phyloP scores from a whole-genome alignment of 2,888 invertebrate species.

The Standfussiana lucernea region DNA sequence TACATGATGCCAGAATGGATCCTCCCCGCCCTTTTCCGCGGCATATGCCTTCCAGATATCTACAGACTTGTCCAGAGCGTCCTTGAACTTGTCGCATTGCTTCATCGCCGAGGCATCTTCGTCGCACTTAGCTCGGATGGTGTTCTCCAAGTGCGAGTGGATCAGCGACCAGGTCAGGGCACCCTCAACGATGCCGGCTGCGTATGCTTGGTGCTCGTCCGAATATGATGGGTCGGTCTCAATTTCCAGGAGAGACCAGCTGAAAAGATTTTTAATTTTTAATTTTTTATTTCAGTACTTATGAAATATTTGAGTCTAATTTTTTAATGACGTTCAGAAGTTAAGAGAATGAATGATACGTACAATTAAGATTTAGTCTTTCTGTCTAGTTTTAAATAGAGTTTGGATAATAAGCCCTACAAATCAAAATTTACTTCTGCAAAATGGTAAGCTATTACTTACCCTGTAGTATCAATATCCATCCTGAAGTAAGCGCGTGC shows the following conservation, averaged over 20 bases:
- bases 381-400: not conserved
- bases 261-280: slow-evolving; percentile 79
- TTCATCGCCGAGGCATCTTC: slow-evolving; percentile 83
- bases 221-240: slow-evolving; percentile 93
- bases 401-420: not conserved
- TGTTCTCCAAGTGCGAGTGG: slow-evolving; percentile 95
- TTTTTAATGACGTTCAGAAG: not conserved
- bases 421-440: not conserved
- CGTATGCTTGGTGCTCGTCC: slow-evolving; percentile 95
- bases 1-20: slow-evolving; percentile 96
- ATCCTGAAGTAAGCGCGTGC: slow-evolving; percentile 94
- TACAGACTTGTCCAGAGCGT: slow-evolving; percentile 92
- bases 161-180: slow-evolving; percentile 95
- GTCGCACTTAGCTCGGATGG: slow-evolving; percentile 88
- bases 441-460: slow-evolving; percentile 66
- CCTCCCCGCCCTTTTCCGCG: slow-evolving; percentile 80
- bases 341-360: not conserved
- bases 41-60: slow-evolving; percentile 92
- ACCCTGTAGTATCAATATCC: slow-evolving; percentile 94
- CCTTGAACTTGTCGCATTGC: slow-evolving; percentile 92
- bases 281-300: not conserved
- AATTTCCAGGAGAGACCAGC: slow-evolving; percentile 96
- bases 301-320: not conserved
- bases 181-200: slow-evolving; percentile 96
- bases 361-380: not conserved